These are phyloP conservation scores for Troides oblongomaculatus DNA, from an alignment of 2,888 invertebrate species.

Conservation along the genomic window DNA sequence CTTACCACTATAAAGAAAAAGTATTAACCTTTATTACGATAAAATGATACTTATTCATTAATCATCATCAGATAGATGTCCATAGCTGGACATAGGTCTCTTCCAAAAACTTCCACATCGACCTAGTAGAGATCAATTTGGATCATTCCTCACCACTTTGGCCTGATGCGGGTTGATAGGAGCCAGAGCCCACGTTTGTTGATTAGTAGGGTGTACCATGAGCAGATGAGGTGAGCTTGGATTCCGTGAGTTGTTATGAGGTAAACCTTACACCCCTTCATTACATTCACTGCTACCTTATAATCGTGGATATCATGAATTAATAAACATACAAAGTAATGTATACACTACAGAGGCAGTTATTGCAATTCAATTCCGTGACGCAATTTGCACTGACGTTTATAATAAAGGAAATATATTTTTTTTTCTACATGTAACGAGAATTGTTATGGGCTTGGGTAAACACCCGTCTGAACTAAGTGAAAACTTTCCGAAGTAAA, in stretches of 20 bases:
- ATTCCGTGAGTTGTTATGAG: no score
- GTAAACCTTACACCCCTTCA: no score
- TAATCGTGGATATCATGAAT: background rate
- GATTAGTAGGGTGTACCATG: no score
- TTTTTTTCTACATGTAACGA: slow-evolving; percentile 16
- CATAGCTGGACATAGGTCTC: no score
- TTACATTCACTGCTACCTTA: slow-evolving; percentile 5
- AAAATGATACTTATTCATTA: background rate
- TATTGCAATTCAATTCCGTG: slow-evolving; percentile 31
- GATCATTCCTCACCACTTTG: no score
- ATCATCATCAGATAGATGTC: no score
- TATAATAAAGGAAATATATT: slow-evolving; percentile 9
- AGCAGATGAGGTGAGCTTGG: no score
- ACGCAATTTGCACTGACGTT: slow-evolving; percentile 19
- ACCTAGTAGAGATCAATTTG: no score
- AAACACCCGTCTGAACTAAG: background rate
- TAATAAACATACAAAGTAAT: slow-evolving; percentile 7
- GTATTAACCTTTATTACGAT: background rate
- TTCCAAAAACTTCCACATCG: no score
- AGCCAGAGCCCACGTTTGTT: no score
- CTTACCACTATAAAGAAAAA: no score
- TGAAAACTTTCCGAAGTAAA: slow-evolving; percentile 27
- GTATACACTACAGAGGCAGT: slow-evolving; percentile 14
- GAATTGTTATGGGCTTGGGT: slow-evolving; percentile 8
- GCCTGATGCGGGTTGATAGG: no score